Evolutionary conservation across 2,113 vertebrate species (phyloP).

Genomic region (Eleginops maclovinus): DNA sequence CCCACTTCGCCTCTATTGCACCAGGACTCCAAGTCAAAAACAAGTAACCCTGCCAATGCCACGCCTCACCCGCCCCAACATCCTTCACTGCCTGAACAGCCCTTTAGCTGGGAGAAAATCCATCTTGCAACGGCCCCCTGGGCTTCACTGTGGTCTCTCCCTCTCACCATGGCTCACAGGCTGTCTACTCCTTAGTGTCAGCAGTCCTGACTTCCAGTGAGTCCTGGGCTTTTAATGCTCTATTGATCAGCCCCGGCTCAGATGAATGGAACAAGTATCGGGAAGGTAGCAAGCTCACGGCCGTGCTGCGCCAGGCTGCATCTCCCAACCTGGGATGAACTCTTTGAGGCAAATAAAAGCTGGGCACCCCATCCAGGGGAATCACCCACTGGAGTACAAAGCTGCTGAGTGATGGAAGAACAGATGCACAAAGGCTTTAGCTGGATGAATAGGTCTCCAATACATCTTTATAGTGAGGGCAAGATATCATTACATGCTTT

Average conservation of each 20-base stretch:
- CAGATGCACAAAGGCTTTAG: conserved; percentile 38
- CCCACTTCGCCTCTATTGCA: conserved; percentile 46
- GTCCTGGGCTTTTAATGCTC: conserved; percentile 73
- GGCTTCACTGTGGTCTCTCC: conserved; percentile 11
- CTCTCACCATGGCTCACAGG: conserved; percentile 41
- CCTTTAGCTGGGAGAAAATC: conserved; percentile 53
- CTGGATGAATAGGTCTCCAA: conserved; percentile 43
- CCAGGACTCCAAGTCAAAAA: conserved; percentile 59
- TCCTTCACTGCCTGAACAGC: conserved; percentile 29
- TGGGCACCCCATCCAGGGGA: conserved; percentile 15
- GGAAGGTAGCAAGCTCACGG: conserved; percentile 58
- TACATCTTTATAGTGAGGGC: conserved; percentile 30
- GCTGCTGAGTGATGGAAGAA: conserved; percentile 50
- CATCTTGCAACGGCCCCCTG: conserved; percentile 15
- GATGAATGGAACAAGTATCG: conserved; percentile 73
- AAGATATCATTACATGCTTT: conserved; percentile 40
- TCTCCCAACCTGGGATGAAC: conserved; percentile 51
- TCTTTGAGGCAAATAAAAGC: conserved; percentile 29
- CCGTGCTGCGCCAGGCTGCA: conserved; percentile 14
- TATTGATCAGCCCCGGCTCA: conserved; percentile 77
- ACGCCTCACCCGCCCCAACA: conserved; percentile 44
- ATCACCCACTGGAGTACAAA: conserved; percentile 32
- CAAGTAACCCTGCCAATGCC: conserved; percentile 58
- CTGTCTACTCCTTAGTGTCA: conserved; percentile 68
- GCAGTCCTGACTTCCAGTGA: conserved; percentile 58